Conservation (phyloP, 1,140 invertebrate species). For the Phymorhynchus buccinoides region DNA sequence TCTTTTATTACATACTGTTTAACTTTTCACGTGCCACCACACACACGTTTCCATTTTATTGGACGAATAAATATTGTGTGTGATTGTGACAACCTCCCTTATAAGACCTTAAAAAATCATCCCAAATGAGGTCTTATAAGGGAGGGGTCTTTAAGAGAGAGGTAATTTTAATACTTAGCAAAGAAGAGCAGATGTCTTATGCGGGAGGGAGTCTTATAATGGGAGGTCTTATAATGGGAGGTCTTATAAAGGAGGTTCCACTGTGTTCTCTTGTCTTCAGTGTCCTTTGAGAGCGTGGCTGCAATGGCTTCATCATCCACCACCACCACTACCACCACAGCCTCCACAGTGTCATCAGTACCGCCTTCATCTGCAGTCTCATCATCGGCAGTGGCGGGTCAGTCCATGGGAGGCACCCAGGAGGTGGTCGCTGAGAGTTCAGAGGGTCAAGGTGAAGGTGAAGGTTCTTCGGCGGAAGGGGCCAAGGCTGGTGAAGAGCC, state of each 20-base stretch:
- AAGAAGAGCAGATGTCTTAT: neutral
- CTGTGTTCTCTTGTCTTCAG: constrained; percentile 17
- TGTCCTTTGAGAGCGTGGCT: constrained; percentile 24
- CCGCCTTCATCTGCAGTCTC: neutral
- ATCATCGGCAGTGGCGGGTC: neutral
- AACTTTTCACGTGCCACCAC: too few species aligned
- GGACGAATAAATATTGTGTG: too few species aligned
- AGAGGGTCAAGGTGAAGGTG: neutral
- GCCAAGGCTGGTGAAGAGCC: neutral
- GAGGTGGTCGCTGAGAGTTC: neutral
- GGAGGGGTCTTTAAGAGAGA: neutral
- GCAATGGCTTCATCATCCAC: neutral
- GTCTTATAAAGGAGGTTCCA: too few species aligned
- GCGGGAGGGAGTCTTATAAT: neutral
- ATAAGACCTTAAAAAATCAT: too few species aligned
- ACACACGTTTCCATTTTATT: too few species aligned
- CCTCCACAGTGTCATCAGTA: neutral
- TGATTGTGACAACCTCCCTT: too few species aligned
- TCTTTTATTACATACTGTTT: too few species aligned
- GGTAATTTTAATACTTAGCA: too few species aligned
- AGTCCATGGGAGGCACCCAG: neutral
- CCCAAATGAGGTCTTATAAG: neutral
- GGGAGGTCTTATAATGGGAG: too few species aligned
- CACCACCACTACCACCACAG: neutral
- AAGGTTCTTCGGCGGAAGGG: neutral